Evolutionary conservation across 92 coral and sea anemone genomes (phyloP), one percentile per base, ranked within the genome.

Genomic region (Ricordea florida): DNA sequence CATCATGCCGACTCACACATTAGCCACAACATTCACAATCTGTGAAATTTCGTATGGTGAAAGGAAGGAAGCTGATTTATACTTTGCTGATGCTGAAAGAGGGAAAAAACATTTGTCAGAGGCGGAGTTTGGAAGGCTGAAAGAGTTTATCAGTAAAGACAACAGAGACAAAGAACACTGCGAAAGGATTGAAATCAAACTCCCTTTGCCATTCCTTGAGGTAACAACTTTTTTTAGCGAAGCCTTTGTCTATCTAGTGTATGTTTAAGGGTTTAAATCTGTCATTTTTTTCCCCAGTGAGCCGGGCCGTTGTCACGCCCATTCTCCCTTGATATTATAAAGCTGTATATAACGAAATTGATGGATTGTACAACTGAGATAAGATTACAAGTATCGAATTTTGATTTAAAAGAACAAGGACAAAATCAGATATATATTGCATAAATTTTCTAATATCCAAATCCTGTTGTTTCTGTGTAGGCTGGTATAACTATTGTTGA

Each of bases 1-100:
- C 15, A 31, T 60, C 17, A 1, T 60, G 32, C 66, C 66, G 17
- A 60, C 46, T 23, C 1, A 47, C n/a, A 20, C 38, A 16, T 4
- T 3, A 33, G 45, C 35, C 13, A 60, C 3, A 28, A 60, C 66
- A 3, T 18, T 21, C 9, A 60, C 66, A 1, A 60, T 60, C 45
- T 60, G 66, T 36, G 66, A 60, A 60, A 60, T 60, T 34, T 60
- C 66, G n/a, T 60, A 60, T 4, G 66, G 48, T 34, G 16, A 3
- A 24, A 10, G 8, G 6, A 35, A 23, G 38, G 46, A 60, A 35
- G 66, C 66, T 1, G 31, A 11, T 28, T 1, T 60, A 9, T 47
- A 60, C 27, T 60, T 60, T 10, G 10, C 29, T 14, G n/a, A n/a
- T n/a, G n/a, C n/a, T n/a, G n/a, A n/a, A 36, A 36, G 14, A 17